Base-by-base conservation (phyloP, 2,888 invertebrate species). In the Polyploca ridens region DNA sequence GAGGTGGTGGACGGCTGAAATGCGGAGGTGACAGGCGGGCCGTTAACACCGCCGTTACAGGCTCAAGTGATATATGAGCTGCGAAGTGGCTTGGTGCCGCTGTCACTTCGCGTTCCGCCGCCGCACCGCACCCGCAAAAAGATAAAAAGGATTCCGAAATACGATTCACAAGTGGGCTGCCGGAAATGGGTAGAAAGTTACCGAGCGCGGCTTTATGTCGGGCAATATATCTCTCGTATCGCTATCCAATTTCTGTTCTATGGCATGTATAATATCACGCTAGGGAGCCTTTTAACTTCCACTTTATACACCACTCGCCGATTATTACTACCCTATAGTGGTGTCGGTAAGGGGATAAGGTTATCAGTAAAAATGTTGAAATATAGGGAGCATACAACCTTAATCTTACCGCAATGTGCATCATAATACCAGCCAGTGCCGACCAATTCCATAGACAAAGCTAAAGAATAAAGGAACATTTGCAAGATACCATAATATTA, bases 141-240 rank as follows among this genome's bases (percentile, higher is more conserved):
- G 90, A 92, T 91, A 92, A 93, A 93, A 93, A 91, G 89, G 89
- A 91, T 88, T 85, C 87, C 88, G 88, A 93, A 93, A 93, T 93
- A 89, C 91, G 90, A 92, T 90, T 92, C 91, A 90, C 89, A 90
- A 93, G 92, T 93, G 91, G 92, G 83, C 90, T 90, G 89, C 87
- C 88, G 90, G 91, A 90, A 93, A 93, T 90, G 89, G 91, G 89
- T 88, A 89, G 90, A 90, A 91, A 89, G 91, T 90, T 90, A 89
- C 89, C 85, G 88, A 88, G 87, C 85, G 84, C 86, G 89, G 89
- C 90, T 90, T 93, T 93, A 91, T 91, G 89, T 88, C 88, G 85
- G 83, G 86, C 86, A 90, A 92, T 93, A 93, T 91, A 91, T 93
- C 89, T 91, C 85, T 86, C 90, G 86, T 91, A 91, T 90, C 91